Evolutionary conservation across 2,797 vertebrate species (phyloP), one percentile per base, ranked within the genome.

Genomic region (Alauda arvensis): DNA sequence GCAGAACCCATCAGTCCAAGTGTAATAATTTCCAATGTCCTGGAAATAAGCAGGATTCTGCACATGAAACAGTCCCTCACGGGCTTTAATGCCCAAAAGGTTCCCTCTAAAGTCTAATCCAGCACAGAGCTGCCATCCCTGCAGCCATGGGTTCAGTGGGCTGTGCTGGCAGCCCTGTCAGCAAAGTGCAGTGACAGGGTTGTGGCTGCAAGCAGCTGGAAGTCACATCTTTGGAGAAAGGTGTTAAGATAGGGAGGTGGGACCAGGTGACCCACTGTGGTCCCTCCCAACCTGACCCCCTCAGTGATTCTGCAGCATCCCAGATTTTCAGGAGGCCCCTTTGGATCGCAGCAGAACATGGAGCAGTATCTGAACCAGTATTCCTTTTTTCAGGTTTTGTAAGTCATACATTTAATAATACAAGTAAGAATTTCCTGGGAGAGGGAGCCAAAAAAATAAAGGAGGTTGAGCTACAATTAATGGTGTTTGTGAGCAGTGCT

Each of bases 51-150:
- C 48, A 26, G 43, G n/a, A 19, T 61, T 14, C 20, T 48, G 69
- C 34, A 8, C 3, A 3, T 8, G 18, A n/a, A n/a, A 5, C 55
- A 59, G 40, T 28, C 9, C 28, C 45, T 79, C 24, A 14, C 0
- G 8, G 25, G 29, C 19, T 31, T 37, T 33, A 51, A 18, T 1
- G 4, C 21, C 53, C 12, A 0, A 29, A 18, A 33, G 12, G 8
- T 39, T 75, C 37, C 34, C 46, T 42, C 7, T 8, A 6, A 21
- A 33, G 18, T 11, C 67, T 14, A 66, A 28, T 17, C 26, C 60
- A 80, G 46, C 49, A n/a, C 29, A 3, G 55, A 71, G 46, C 48
- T 57, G 65, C 63, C n/a, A 4, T 40, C 81, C 55, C 63, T 63
- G 55, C 71, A 62, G 53, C 78, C 45, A 1, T 8, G 49, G 13